Conservation (phyloP, 2,888 invertebrate species). For the Euphydryas editha region DNA sequence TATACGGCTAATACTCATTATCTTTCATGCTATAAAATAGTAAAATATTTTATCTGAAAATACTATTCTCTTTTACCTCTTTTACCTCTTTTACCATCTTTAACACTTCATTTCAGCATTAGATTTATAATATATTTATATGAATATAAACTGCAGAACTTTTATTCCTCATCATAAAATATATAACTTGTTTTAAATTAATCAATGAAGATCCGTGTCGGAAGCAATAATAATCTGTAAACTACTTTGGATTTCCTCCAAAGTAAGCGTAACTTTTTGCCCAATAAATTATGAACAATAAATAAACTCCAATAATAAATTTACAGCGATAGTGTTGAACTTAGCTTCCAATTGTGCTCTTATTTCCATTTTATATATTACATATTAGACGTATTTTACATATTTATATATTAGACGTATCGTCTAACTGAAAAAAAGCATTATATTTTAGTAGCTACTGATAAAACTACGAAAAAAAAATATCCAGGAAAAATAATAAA, state of each 20-base stretch:
- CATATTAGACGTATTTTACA: no score
- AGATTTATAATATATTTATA: background rate
- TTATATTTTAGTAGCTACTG: no score
- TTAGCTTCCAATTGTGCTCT: background rate
- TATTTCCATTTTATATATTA: background rate
- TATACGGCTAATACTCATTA: constrained; percentile 17
- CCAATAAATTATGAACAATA: constrained; percentile 67
- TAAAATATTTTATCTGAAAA: constrained; percentile 15
- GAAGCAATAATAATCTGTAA: constrained; percentile 26
- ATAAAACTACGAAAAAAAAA: no score
- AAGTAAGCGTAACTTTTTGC: constrained; percentile 17
- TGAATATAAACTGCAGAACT: no score
- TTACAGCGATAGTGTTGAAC: constrained; percentile 42
- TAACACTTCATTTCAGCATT: constrained; percentile 10
- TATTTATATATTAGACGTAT: background rate
- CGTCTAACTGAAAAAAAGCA: no score
- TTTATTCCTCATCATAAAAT: background rate
- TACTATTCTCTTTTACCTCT: constrained; percentile 7
- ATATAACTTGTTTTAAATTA: constrained; percentile 18
- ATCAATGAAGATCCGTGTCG: constrained; percentile 12
- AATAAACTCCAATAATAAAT: constrained; percentile 60
- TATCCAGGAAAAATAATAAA: no score
- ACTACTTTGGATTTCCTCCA: constrained; percentile 23
- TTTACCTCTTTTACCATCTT: constrained; percentile 3
- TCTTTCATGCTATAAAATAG: constrained; percentile 12